A percentile compares a stretch with the other conserved stretches of the same genome.
Conservation (phyloP, 2,888 invertebrate species). For the Oegoconia quadripuncta region DNA sequence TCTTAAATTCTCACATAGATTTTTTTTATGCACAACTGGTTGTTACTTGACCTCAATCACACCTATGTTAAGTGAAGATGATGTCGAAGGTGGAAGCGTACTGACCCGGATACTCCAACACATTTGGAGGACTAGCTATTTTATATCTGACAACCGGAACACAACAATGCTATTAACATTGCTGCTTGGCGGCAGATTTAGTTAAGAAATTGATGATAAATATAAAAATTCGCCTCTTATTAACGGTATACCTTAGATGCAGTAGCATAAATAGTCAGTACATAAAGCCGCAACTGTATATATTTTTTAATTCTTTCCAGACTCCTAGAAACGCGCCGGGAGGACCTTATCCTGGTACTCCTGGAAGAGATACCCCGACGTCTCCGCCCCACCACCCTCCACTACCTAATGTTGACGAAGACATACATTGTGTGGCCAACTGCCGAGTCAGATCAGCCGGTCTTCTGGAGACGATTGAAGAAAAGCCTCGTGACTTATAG, state of each 20-base stretch:
- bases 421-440: conserved; percentile 85
- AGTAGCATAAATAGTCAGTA: background rate
- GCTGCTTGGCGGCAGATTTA: no score
- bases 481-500: conserved; percentile 51
- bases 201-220: no score
- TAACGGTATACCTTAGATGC: background rate
- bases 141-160: no score
- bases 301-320: conserved; percentile 39
- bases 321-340: conserved; percentile 79
- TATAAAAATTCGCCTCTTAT: no score
- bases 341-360: conserved; percentile 81
- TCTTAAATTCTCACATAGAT: no score
- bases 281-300: background rate
- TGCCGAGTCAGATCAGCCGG: conserved; percentile 35
- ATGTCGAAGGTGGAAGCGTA: no score
- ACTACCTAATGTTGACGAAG: conserved; percentile 83
- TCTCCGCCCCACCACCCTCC: conserved; percentile 80
- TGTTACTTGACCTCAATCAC: no score
- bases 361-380: conserved; percentile 81
- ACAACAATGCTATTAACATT: no score
- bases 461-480: conserved; percentile 69
- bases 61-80: no score
- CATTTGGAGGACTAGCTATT: no score
- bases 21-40: no score
- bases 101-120: no score